Conservation (phyloP, 2,113 vertebrate species). For the Grallaria varia region DNA sequence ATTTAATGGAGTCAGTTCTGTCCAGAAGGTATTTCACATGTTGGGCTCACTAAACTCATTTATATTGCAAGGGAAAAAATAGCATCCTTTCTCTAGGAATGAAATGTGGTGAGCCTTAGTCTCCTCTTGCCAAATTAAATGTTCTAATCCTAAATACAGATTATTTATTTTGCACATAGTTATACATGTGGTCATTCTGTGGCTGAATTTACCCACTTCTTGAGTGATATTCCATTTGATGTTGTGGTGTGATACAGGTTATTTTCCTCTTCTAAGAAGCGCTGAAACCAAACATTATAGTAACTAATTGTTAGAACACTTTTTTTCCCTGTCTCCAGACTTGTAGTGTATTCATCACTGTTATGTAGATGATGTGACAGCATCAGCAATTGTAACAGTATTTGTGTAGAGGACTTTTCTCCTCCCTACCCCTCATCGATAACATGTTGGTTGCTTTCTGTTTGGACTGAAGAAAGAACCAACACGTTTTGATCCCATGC, state of each 20-base stretch:
- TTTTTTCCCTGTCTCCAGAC: neutral
- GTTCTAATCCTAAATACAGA: neutral
- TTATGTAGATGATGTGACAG: neutral
- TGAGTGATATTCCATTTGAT: neutral
- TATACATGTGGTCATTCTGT: neutral
- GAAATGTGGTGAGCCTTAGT: neutral
- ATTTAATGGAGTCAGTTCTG: neutral
- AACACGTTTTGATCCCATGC: neutral
- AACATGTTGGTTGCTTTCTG: neutral
- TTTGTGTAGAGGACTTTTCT: neutral
- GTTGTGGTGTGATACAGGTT: neutral
- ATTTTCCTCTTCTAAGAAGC: neutral
- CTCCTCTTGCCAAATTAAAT: neutral
- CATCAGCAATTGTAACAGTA: neutral
- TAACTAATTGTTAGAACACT: neutral
- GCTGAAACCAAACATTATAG: neutral
- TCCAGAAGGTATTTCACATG: constrained; percentile 26
- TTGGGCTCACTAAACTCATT: neutral
- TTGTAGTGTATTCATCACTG: neutral
- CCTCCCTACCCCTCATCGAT: neutral
- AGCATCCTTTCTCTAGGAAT: neutral
- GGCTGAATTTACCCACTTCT: neutral
- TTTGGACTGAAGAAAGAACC: neutral
- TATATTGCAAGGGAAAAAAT: neutral
- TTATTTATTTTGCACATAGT: neutral